Conservation (phyloP, 2,888 invertebrate species). For the Lasioglossum villosulum region DNA sequence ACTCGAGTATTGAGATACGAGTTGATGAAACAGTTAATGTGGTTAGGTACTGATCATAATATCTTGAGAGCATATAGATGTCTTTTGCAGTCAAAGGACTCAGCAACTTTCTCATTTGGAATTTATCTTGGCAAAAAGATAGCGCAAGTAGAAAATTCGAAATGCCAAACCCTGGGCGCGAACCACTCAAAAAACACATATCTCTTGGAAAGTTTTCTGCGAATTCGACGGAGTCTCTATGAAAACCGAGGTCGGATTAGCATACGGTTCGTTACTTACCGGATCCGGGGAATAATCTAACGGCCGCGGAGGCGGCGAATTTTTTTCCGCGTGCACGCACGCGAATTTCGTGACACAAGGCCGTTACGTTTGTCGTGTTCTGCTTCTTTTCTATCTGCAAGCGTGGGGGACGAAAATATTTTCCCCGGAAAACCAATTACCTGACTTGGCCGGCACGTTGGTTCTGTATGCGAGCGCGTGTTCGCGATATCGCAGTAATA, state of each 20-base stretch:
- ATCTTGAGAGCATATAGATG: background rate
- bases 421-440: constrained; percentile 59
- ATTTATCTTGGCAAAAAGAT: background rate
- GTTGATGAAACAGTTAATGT: background rate
- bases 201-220: constrained; percentile 45
- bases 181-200: background rate
- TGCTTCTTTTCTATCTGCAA: constrained; percentile 22
- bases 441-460: background rate
- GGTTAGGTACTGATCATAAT: background rate
- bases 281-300: constrained; percentile 42
- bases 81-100: background rate
- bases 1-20: background rate
- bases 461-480: constrained; percentile 41
- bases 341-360: constrained; percentile 39
- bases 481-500: constrained; percentile 40
- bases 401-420: constrained; percentile 34
- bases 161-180: background rate
- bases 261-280: constrained; percentile 63
- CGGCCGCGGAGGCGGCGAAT: constrained; percentile 20
- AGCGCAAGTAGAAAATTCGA: background rate
- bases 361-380: constrained; percentile 40
- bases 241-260: constrained; percentile 53
- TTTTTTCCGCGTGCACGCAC: constrained; percentile 21
- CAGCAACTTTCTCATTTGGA: too few relatives aligned
- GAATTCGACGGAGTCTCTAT: constrained; percentile 25